A percentile compares a stretch with the other conserved stretches of the same genome.
Evolutionary conservation across 1,140 invertebrate genomes (phyloP).

Genomic region (Plodia interpunctella): DNA sequence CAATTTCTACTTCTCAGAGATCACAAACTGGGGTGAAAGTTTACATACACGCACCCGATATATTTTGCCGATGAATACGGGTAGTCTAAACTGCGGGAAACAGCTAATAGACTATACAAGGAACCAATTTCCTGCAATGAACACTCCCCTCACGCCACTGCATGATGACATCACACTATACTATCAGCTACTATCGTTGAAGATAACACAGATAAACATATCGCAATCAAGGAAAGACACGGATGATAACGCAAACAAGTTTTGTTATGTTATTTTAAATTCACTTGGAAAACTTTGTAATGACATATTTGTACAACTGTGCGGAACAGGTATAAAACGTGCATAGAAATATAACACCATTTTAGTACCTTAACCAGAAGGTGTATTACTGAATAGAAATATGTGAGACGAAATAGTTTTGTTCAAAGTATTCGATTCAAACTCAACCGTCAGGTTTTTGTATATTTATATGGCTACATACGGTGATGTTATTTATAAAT

Average conservation of each 20-base stretch:
- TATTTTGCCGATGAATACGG: too few relatives aligned
- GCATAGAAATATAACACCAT: not conserved
- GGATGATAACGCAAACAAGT: not conserved
- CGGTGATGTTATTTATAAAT: too few relatives aligned
- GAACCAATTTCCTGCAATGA: not conserved
- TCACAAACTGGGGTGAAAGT: too few relatives aligned
- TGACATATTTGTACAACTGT: slow-evolving; percentile 1
- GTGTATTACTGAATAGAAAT: too few relatives aligned
- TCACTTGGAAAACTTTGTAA: not conserved
- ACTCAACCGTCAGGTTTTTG: too few relatives aligned
- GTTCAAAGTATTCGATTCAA: too few relatives aligned
- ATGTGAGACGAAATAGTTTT: too few relatives aligned
- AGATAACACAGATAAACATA: not conserved
- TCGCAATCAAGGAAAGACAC: slow-evolving; percentile 5
- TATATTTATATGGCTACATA: too few relatives aligned
- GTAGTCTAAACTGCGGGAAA: too few relatives aligned
- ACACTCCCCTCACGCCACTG: not conserved
- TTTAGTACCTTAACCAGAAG: too few relatives aligned
- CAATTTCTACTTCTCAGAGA: too few relatives aligned
- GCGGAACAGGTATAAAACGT: not conserved
- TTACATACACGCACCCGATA: too few relatives aligned
- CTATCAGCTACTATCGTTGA: not conserved
- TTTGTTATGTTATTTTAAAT: not conserved
- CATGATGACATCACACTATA: not conserved
- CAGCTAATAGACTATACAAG: not conserved